Evolutionary conservation across 1,140 invertebrate genomes (phyloP).

Genomic region (Platorchestia sp.): DNA sequence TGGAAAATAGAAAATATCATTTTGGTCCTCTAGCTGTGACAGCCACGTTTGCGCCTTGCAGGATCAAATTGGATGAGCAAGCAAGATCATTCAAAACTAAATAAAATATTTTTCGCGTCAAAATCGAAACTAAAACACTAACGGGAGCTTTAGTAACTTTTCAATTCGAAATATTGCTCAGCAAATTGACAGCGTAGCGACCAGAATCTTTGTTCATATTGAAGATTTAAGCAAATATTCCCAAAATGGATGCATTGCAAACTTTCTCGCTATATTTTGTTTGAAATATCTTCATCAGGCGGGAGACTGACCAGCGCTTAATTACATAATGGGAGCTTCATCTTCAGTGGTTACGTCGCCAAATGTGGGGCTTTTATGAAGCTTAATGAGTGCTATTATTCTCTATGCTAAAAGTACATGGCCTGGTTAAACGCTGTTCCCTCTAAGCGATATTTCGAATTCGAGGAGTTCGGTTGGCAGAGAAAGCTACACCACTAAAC

Average conservation of each 20-base stretch:
- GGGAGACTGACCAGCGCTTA: background rate
- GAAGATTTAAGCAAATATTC: background rate
- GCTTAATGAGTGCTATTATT: constrained; percentile 19
- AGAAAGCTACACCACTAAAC: too few relatives aligned
- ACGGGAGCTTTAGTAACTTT: background rate
- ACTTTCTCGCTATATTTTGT: background rate
- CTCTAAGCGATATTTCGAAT: background rate
- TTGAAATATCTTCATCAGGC: background rate
- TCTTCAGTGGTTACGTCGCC: background rate
- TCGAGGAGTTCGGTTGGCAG: background rate
- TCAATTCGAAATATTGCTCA: background rate
- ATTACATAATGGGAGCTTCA: background rate
- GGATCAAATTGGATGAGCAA: background rate
- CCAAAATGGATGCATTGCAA: background rate
- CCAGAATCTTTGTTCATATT: background rate
- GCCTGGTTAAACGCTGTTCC: background rate
- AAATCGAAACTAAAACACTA: background rate
- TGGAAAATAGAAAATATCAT: background rate
- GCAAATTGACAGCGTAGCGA: background rate
- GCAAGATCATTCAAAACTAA: background rate
- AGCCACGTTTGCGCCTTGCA: background rate
- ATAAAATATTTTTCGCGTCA: background rate
- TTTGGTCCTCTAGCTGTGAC: background rate
- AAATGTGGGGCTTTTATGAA: constrained; percentile 1
- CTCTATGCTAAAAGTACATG: background rate